Evolutionary conservation across 23 tunicate genomes (phyloP).

Genomic region (Halocynthia aurantium): DNA sequence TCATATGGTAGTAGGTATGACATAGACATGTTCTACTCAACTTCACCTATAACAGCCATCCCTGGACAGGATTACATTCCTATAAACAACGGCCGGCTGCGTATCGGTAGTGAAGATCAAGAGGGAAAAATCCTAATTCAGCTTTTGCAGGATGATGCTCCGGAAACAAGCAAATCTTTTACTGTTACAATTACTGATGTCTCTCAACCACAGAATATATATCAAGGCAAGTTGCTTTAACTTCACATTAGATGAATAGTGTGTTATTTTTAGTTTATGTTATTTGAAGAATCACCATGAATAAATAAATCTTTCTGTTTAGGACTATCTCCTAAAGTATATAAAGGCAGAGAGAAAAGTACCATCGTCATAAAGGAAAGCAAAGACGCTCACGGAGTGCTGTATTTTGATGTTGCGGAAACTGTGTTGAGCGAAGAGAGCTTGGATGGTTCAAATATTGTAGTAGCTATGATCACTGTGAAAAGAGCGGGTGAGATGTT

Average conservation of each 20-base stretch:
- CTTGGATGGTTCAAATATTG: conserved; percentile 38
- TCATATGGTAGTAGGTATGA: conserved; percentile 56
- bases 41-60: conserved; percentile 32
- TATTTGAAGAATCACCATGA: background rate
- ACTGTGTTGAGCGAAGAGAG: conserved; percentile 30
- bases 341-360: conserved; percentile 26
- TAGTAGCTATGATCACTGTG: conserved; percentile 40
- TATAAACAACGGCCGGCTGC: background rate
- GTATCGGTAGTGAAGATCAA: conserved; percentile 24
- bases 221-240: conserved; percentile 30
- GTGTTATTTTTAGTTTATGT: background rate
- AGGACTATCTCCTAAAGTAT: conserved; percentile 63
- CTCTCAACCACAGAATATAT: conserved; percentile 29
- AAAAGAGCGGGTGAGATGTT: conserved; percentile 34
- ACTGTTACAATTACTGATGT: conserved; percentile 32
- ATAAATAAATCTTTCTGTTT: background rate
- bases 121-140: conserved; percentile 18
- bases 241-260: background rate
- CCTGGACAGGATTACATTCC: conserved; percentile 23
- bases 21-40: conserved; percentile 30
- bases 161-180: conserved; percentile 32
- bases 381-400: conserved; percentile 50
- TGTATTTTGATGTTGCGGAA: conserved; percentile 36
- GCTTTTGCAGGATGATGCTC: conserved; percentile 5
- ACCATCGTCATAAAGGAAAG: conserved; percentile 50